phyloP scores from a whole-genome alignment of 1,140 invertebrate species.

The Papilio aristodemus region DNA sequence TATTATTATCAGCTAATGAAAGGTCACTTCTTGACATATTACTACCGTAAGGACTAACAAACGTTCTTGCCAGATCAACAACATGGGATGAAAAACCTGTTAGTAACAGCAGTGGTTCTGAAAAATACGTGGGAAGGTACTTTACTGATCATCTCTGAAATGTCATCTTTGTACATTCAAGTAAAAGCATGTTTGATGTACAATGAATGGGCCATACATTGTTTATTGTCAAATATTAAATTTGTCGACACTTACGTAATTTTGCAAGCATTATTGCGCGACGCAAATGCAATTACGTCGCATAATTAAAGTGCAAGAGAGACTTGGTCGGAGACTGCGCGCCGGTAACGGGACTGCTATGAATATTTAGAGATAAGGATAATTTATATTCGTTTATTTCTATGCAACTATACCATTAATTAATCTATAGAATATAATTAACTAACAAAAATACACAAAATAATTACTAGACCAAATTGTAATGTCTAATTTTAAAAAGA shows the following conservation, averaged over 20 bases:
- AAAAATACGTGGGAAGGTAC: too few relatives aligned
- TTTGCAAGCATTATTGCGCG: slow-evolving; percentile 15
- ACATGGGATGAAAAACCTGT: too few relatives aligned
- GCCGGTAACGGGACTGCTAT: slow-evolving; percentile 1
- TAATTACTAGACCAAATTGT: too few relatives aligned
- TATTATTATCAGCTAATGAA: too few relatives aligned
- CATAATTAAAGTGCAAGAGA: slow-evolving; percentile 29
- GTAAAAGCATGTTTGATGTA: neutral
- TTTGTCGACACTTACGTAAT: neutral
- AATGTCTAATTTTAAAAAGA: too few relatives aligned
- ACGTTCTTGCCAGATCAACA: too few relatives aligned
- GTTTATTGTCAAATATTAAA: neutral
- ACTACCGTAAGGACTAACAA: too few relatives aligned
- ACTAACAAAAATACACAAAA: too few relatives aligned
- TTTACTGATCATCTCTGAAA: too few relatives aligned
- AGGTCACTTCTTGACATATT: too few relatives aligned
- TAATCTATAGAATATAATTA: neutral
- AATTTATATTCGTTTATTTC: neutral
- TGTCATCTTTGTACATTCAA: too few relatives aligned
- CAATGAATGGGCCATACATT: neutral
- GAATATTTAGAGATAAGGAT: slow-evolving; percentile 9
- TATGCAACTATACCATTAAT: neutral
- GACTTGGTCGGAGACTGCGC: slow-evolving; percentile 4
- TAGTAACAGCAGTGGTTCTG: too few relatives aligned
- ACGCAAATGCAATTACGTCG: slow-evolving; percentile 26